phyloP scores from a whole-genome alignment of 64 coral and sea anemone genomes.

The Platygyra sinensis region DNA sequence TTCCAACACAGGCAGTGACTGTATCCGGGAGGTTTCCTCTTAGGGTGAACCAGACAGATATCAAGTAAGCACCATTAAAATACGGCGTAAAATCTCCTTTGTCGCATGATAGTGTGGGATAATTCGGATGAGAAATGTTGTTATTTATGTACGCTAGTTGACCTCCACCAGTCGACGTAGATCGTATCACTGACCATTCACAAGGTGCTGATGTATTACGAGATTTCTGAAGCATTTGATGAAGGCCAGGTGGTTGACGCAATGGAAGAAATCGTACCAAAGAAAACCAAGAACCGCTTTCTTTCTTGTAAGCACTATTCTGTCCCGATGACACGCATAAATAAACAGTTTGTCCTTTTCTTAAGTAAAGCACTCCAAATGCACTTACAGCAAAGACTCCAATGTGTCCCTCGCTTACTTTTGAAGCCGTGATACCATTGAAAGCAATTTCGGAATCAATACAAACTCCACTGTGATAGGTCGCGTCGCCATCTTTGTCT shows the following conservation, averaged over 20 bases:
- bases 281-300: not conserved
- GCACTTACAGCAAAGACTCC: not conserved
- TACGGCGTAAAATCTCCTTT: not conserved
- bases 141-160: conserved; percentile 25
- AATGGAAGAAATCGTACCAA: not conserved
- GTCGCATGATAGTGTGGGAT: not conserved
- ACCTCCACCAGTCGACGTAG: not conserved
- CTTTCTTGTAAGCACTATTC: too few species aligned
- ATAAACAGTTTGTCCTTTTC: not conserved
- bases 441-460: not conserved
- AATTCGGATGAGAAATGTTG: not conserved
- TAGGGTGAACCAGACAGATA: not conserved
- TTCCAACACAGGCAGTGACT: conserved; percentile 29
- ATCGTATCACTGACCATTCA: not conserved
- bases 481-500: accelerated
- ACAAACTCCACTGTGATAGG: not conserved
- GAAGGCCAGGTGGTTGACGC: conserved; percentile 1
- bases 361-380: conserved; percentile 19
- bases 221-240: not conserved
- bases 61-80: conserved; percentile 1
- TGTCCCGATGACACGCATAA: not conserved
- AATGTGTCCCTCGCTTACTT: not conserved
- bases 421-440: not conserved
- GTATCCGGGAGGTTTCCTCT: not conserved
- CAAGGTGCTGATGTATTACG: not conserved